Evolutionary conservation across 2,797 vertebrate genomes (phyloP).

Genomic region (Myotis pilosus): DNA sequence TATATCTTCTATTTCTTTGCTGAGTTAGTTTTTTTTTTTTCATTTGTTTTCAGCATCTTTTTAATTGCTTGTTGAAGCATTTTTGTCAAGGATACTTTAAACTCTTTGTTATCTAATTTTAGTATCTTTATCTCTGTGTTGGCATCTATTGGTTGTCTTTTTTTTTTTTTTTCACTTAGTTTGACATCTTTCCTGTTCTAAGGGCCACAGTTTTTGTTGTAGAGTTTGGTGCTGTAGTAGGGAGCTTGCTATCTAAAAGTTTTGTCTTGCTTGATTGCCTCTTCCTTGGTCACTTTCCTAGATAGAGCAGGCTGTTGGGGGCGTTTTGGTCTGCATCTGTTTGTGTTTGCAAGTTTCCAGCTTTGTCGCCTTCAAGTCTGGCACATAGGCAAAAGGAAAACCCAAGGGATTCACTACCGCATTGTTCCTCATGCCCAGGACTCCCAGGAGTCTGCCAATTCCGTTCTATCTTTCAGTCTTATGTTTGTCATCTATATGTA

Average conservation of each 20-base stretch:
- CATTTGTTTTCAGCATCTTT: not conserved
- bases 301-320: not conserved
- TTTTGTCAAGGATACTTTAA: not conserved
- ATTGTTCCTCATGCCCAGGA: not conserved
- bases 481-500: not conserved
- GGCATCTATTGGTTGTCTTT: not conserved
- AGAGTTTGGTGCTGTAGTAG: not conserved
- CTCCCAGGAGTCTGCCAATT: not conserved
- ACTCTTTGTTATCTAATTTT: not conserved
- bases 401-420: not conserved
- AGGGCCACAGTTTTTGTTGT: not conserved
- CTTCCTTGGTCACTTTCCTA: not conserved
- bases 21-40: not conserved
- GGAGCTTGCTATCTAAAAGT: not conserved
- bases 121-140: not conserved
- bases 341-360: not conserved
- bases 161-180: not conserved
- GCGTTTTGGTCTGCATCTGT: not conserved
- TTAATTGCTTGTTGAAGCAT: not conserved
- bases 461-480: not conserved
- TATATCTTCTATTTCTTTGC: not conserved
- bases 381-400: not conserved
- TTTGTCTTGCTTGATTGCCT: not conserved
- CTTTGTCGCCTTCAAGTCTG: not conserved
- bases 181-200: not conserved